Evolutionary conservation across 2,888 invertebrate species (phyloP).

Genomic region (Xanthia icteritia): DNA sequence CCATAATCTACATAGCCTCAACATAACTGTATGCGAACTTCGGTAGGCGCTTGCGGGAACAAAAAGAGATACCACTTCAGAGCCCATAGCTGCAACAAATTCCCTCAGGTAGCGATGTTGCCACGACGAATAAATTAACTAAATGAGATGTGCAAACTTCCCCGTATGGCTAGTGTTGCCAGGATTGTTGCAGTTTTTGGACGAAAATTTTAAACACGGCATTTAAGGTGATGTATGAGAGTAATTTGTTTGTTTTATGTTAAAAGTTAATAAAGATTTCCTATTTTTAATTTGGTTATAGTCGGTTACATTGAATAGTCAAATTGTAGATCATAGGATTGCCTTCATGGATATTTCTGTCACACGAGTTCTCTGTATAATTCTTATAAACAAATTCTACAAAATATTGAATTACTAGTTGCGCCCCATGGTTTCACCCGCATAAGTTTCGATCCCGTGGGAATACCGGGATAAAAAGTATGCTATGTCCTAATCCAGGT

Average conservation of each 20-base stretch:
- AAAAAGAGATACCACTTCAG: conserved; percentile 46
- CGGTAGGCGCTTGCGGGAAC: too few relatives aligned
- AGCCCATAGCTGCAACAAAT: conserved; percentile 45
- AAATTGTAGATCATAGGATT: neutral
- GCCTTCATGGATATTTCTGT: neutral
- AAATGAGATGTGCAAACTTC: conserved; percentile 63
- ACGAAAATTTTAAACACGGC: conserved; percentile 54
- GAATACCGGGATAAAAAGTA: too few relatives aligned
- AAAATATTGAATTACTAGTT: neutral
- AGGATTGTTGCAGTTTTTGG: conserved; percentile 59
- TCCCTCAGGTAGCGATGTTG: conserved; percentile 45
- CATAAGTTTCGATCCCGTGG: too few relatives aligned
- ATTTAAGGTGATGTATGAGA: conserved; percentile 55
- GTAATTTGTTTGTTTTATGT: conserved; percentile 54
- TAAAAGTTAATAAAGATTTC: conserved; percentile 7
- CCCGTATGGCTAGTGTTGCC: conserved; percentile 56
- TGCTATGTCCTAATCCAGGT: too few relatives aligned
- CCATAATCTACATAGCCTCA: too few relatives aligned
- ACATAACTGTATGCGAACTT: too few relatives aligned
- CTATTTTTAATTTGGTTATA: neutral
- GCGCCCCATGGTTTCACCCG: too few relatives aligned
- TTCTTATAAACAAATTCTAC: neutral
- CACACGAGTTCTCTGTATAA: neutral
- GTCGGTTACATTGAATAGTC: neutral
- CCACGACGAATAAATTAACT: conserved; percentile 64